Evolutionary conservation across 2,113 vertebrate species (phyloP).

Genomic region (Pachycephala philippinensis): DNA sequence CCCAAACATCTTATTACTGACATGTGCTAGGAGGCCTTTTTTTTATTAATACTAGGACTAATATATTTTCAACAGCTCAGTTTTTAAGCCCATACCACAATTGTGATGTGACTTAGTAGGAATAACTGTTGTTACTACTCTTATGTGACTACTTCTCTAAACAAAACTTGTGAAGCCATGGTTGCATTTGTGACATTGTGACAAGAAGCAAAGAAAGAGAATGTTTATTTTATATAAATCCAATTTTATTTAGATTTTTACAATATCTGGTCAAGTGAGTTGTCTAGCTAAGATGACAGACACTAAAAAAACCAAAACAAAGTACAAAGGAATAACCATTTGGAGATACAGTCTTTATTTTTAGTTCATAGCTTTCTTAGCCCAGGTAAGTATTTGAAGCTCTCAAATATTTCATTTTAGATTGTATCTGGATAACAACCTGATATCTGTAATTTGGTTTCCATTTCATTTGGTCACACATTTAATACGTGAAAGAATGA

Average conservation of each 20-base stretch:
- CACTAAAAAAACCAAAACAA: background rate
- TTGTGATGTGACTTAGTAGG: background rate
- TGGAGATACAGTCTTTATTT: background rate
- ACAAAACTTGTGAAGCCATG: background rate
- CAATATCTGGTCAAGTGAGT: background rate
- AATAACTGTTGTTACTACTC: background rate
- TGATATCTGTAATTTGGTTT: background rate
- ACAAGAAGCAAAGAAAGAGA: background rate
- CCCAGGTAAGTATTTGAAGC: background rate
- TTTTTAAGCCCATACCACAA: background rate
- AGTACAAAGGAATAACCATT: background rate
- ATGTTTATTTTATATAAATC: background rate
- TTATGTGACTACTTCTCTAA: background rate
- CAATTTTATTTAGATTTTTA: background rate
- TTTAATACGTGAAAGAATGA: background rate
- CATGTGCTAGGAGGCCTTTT: background rate
- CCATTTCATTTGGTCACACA: background rate
- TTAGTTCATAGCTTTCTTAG: background rate
- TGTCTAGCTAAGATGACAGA: background rate
- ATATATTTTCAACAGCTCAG: background rate
- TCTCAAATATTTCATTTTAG: background rate
- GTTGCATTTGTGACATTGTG: background rate
- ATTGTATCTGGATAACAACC: background rate
- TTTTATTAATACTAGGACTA: background rate
- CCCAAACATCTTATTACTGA: background rate